phyloP scores from a whole-genome alignment of 2,113 vertebrate genomes.

The Vombatus ursinus region DNA sequence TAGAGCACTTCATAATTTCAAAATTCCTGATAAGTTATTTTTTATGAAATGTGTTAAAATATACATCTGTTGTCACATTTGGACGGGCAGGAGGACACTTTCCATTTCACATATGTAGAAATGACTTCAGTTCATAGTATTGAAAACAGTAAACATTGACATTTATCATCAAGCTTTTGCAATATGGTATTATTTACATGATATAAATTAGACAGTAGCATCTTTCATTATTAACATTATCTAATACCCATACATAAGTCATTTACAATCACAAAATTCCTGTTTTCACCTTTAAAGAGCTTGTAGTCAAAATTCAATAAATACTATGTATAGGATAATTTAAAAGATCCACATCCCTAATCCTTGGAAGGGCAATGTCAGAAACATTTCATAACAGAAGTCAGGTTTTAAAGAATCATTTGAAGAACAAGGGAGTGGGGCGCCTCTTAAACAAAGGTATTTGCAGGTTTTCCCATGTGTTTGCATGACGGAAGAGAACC shows the following conservation, averaged over 20 bases:
- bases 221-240: slow-evolving; percentile 44
- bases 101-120: slow-evolving; percentile 22
- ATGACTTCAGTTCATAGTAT: not conserved
- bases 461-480: not conserved
- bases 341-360: slow-evolving; percentile 27
- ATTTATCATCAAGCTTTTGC: slow-evolving; percentile 39
- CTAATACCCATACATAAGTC: slow-evolving; percentile 11
- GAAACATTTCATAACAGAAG: slow-evolving; percentile 10
- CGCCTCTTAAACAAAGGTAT: not conserved
- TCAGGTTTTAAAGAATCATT: not conserved
- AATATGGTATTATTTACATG: slow-evolving; percentile 41
- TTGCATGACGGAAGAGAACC: not conserved
- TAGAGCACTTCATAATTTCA: slow-evolving; percentile 33
- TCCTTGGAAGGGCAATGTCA: slow-evolving; percentile 7
- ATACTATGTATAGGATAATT: slow-evolving; percentile 41
- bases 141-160: slow-evolving; percentile 58
- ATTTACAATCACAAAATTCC: slow-evolving; percentile 28
- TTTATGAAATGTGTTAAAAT: slow-evolving; percentile 26
- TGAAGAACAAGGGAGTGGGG: not conserved
- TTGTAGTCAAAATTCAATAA: slow-evolving; percentile 55
- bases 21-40: slow-evolving; percentile 41
- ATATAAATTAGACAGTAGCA: slow-evolving; percentile 24
- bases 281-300: slow-evolving; percentile 42
- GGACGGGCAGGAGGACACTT: slow-evolving; percentile 55
- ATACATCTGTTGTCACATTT: slow-evolving; percentile 49